Percentiles rank a stretch among this genome's conserved stretches.
phyloP scores from a whole-genome alignment of 2,888 invertebrate species.

The Diploptera punctata region DNA sequence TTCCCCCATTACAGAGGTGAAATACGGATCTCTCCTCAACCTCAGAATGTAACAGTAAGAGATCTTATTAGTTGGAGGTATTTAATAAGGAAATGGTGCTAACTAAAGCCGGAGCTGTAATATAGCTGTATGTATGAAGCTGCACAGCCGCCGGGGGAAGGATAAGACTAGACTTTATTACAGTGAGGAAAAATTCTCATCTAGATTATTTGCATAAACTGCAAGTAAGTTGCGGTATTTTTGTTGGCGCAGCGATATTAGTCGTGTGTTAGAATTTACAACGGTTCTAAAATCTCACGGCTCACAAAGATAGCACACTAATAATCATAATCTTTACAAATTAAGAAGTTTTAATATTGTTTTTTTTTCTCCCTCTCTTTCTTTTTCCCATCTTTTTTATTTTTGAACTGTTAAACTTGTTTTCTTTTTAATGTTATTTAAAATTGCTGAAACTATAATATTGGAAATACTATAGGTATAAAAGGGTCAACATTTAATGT shows the following conservation, averaged over 20 bases:
- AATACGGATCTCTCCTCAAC: conserved; percentile 43
- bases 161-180: conserved; percentile 55
- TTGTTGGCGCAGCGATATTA: conserved; percentile 44
- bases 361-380: conserved; percentile 19
- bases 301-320: conserved; percentile 54
- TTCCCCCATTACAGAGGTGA: conserved; percentile 38
- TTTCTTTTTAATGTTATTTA: neutral
- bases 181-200: conserved; percentile 57
- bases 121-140: conserved; percentile 41
- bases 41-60: conserved; percentile 42
- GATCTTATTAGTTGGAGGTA: conserved; percentile 56
- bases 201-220: conserved; percentile 60
- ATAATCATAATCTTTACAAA: conserved; percentile 57
- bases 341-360: conserved; percentile 53
- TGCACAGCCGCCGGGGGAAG: conserved; percentile 43
- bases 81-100: conserved; percentile 58
- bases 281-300: conserved; percentile 50
- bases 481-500: too few relatives aligned
- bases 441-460: conserved; percentile 5
- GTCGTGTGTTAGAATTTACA: conserved; percentile 40
- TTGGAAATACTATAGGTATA: neutral
- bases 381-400: neutral
- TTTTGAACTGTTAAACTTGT: neutral
- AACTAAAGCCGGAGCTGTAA: conserved; percentile 47
- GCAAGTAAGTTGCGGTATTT: conserved; percentile 52